Evolutionary conservation across 2,113 vertebrate genomes (phyloP), one percentile per base, ranked within the genome.

Genomic region (Microtus ochrogaster): DNA sequence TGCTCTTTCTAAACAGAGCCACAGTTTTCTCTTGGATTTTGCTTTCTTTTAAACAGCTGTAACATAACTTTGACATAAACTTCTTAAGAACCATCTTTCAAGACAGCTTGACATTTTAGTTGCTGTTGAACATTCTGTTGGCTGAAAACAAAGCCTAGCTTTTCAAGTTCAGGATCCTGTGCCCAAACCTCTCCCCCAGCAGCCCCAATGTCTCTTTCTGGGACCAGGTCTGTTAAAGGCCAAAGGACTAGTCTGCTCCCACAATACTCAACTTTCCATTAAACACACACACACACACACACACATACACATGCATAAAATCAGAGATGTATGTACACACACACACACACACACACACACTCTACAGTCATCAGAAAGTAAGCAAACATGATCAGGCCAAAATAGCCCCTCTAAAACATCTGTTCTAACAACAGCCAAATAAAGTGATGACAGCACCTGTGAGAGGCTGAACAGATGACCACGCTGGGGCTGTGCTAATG

Each of bases 391-490:
- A 58, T 87, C 86, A 76, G 90, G 82, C 91, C 92, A 95, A 97
- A 97, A 97, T 96, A 94, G 74, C 96, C 83, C 83, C 94, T 95
- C 90, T 96, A 96, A 98, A 97, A 97, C 94, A 97, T 95, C 95
- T 97, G 96, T 87, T 97, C 95, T 96, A 97, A 95, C 92, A 96
- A 96, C 90, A 95, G 91, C 63, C 93, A 89, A 96, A 96, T 94
- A 96, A 96, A 87, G 92, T 70, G 94, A 95, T 96, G 97, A 97
- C 91, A 97, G 89, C 91, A 49, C 10, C 86, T 83, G 89, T 39
- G 87, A 96, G 92, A 97, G 95, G 81, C 33, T 73, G 95, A 96
- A 95, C 95, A 97, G 94, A 96, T 92, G 90, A 94, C 33, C 61
- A 41, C 0, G 26, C 55, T 61, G 33, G 79, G 86, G 78, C 81